Conservation (phyloP, 2,113 vertebrate genomes). For the Pteropus alecto region DNA sequence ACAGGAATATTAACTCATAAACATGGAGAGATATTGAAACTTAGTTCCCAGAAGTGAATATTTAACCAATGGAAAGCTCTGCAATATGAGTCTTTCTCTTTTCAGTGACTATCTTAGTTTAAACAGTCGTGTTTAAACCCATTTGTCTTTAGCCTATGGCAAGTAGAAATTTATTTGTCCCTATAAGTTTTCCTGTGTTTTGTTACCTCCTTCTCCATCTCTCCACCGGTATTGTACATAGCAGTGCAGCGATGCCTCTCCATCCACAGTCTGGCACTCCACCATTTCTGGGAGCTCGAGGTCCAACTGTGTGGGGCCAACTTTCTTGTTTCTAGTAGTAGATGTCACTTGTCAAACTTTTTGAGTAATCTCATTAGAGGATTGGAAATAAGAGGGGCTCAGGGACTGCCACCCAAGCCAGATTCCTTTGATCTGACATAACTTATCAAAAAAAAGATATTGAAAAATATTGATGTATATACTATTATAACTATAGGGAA, state of each 20-base stretch:
- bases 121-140: not conserved
- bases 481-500: not conserved
- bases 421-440: not conserved
- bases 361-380: not conserved
- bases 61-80: not conserved
- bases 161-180: not conserved
- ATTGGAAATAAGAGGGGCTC: not conserved
- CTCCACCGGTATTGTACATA: not conserved
- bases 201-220: not conserved
- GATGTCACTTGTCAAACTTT: not conserved
- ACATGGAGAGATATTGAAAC: not conserved
- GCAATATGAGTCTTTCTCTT: not conserved
- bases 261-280: not conserved
- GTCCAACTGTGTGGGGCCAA: not conserved
- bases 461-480: not conserved
- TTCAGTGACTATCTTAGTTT: not conserved
- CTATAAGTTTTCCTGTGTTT: not conserved
- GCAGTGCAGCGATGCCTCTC: too few species aligned
- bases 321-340: not conserved
- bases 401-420: not conserved
- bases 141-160: not conserved
- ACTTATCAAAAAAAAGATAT: not conserved
- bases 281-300: not conserved
- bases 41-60: not conserved
- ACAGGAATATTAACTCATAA: not conserved